Evolutionary conservation across 1,140 invertebrate genomes (phyloP).

Genomic region (Batillaria attramentaria): DNA sequence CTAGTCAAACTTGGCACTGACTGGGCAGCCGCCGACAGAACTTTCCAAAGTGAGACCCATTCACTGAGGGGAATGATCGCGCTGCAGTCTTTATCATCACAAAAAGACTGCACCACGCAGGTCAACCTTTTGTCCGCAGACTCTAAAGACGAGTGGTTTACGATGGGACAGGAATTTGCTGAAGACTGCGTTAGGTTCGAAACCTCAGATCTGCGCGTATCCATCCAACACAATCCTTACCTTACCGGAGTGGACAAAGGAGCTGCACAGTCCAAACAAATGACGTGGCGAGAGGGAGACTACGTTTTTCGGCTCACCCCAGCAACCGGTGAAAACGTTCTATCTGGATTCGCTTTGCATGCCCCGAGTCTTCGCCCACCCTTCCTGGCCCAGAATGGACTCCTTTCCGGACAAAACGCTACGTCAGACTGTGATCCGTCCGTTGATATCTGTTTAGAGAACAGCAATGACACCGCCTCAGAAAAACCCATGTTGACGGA

Average conservation of each 20-base stretch:
- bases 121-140: background rate
- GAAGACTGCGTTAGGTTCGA: slow-evolving; percentile 9
- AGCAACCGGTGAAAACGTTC: background rate
- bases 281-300: slow-evolving; percentile 7
- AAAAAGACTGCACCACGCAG: background rate
- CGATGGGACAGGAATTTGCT: background rate
- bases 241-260: slow-evolving; percentile 12
- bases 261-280: background rate
- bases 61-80: background rate
- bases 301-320: background rate
- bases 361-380: background rate
- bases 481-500: background rate
- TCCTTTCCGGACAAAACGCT: background rate
- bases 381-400: background rate
- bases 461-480: slow-evolving; percentile 3
- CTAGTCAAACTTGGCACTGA: slow-evolving; percentile 10
- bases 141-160: background rate
- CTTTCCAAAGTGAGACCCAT: background rate
- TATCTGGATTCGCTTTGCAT: background rate
- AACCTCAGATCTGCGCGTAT: background rate
- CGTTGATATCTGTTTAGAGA: background rate
- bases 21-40: slow-evolving; percentile 1
- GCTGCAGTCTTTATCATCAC: background rate
- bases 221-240: background rate
- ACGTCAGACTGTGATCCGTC: background rate